A percentile compares a stretch with the other conserved stretches of the same genome.
phyloP scores from a whole-genome alignment of 2,888 invertebrate species.

The Cynaeus angustus region DNA sequence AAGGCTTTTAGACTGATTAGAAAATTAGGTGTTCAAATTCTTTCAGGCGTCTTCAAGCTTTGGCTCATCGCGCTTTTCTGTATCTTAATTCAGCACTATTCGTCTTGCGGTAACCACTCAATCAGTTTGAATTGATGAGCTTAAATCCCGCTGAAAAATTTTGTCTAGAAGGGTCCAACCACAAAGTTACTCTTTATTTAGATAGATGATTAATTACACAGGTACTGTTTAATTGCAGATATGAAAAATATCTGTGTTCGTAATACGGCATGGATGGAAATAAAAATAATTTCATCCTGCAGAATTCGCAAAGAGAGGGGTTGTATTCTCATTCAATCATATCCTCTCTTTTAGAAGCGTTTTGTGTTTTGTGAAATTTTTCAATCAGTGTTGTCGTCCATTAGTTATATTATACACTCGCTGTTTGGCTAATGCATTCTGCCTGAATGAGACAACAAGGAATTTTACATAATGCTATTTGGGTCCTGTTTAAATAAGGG shows the following conservation, averaged over 20 bases:
- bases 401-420: slow-evolving; percentile 70
- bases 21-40: slow-evolving; percentile 12
- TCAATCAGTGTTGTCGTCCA: slow-evolving; percentile 72
- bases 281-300: slow-evolving; percentile 33
- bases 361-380: slow-evolving; percentile 70
- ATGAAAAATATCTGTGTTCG: background rate
- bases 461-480: slow-evolving; percentile 69
- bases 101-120: background rate
- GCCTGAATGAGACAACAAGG: slow-evolving; percentile 64
- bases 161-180: too few species aligned
- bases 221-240: too few species aligned
- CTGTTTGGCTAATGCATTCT: slow-evolving; percentile 69
- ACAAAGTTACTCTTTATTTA: too few species aligned
- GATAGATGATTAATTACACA: too few species aligned
- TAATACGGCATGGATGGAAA: slow-evolving; percentile 9
- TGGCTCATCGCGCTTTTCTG: background rate
- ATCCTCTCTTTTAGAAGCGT: slow-evolving; percentile 65
- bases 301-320: slow-evolving; percentile 36
- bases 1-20: slow-evolving; percentile 7
- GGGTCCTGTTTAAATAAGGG: slow-evolving; percentile 67
- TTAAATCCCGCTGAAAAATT: too few species aligned
- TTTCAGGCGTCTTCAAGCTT: slow-evolving; percentile 1
- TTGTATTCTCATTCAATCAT: slow-evolving; percentile 67
- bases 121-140: background rate
- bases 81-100: background rate